A percentile compares a stretch with the other conserved stretches of the same genome.
These are phyloP conservation scores for Lota lota DNA, from an alignment of 2,113 vertebrate species.

Conservation along the genomic window DNA sequence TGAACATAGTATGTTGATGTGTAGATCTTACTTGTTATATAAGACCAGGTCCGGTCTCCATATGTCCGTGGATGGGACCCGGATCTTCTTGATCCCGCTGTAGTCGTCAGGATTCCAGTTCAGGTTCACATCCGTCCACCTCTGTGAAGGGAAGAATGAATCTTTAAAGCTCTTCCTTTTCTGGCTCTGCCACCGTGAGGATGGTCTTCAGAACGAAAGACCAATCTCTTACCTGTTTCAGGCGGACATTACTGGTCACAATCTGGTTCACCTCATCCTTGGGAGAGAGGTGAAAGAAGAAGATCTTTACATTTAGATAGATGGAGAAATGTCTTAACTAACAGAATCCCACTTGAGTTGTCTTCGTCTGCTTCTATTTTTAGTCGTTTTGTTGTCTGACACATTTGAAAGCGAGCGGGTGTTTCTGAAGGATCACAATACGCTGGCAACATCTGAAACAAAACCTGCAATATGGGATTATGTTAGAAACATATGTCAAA, in stretches of 20 bases:
- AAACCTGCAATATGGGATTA: too few species aligned
- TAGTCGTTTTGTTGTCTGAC: too few species aligned
- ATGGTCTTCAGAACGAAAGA: not conserved
- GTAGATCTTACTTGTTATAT: slow-evolving; percentile 85
- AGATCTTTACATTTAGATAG: not conserved
- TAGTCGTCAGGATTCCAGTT: slow-evolving; percentile 87
- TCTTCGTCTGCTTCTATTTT: too few species aligned
- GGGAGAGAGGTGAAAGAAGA: slow-evolving; percentile 13
- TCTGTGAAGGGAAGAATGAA: slow-evolving; percentile 56
- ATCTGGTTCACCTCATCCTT: slow-evolving; percentile 98
- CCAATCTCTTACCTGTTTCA: slow-evolving; percentile 78
- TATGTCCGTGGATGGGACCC: slow-evolving; percentile 84
- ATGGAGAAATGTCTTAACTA: slow-evolving; percentile 2
- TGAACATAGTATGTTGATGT: too few species aligned
- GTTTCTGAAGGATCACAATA: too few species aligned
- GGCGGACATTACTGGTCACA: slow-evolving; percentile 87
- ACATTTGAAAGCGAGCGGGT: too few species aligned
- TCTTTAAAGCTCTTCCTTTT: too few species aligned
- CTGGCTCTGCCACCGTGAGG: too few species aligned
- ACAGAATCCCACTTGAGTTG: too few species aligned
- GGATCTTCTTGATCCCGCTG: slow-evolving; percentile 85
- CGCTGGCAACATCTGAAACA: too few species aligned
- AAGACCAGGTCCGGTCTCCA: slow-evolving; percentile 90
- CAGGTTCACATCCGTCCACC: slow-evolving; percentile 89
- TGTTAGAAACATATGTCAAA: too few species aligned